phyloP scores from a whole-genome alignment of 2,797 vertebrate genomes.

The Hozukius guyotensis region DNA sequence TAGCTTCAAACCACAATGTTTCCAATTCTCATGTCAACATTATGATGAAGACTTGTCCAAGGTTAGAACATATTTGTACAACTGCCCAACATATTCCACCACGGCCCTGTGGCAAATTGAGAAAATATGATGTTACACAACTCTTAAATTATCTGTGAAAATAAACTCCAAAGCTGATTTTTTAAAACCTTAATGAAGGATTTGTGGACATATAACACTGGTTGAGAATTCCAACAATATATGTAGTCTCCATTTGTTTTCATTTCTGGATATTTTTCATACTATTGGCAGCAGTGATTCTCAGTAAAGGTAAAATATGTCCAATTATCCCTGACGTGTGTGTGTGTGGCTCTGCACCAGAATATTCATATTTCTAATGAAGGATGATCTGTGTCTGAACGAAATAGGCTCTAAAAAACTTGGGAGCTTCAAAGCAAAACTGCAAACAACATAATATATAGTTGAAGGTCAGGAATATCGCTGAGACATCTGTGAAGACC shows the following conservation, averaged over 20 bases:
- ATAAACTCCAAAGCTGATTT: slow-evolving; percentile 2
- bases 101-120: neutral
- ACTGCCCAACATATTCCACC: slow-evolving; percentile 21
- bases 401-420: neutral
- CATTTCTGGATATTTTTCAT: slow-evolving; percentile 16
- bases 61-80: neutral
- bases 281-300: neutral
- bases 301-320: neutral
- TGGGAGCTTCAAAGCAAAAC: slow-evolving; percentile 5
- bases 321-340: neutral
- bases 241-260: neutral
- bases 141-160: slow-evolving; percentile 24
- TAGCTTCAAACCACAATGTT: slow-evolving; percentile 4
- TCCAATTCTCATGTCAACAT: neutral
- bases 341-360: neutral
- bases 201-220: neutral
- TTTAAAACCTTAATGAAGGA: neutral
- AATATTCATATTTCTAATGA: slow-evolving; percentile 14
- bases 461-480: neutral
- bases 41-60: neutral
- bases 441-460: neutral
- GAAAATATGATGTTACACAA: slow-evolving; percentile 12
- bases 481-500: slow-evolving; percentile 7
- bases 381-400: neutral
- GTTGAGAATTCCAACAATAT: neutral